Evolutionary conservation across 2,113 vertebrate species (phyloP).

Genomic region (Prietella phreatophila): DNA sequence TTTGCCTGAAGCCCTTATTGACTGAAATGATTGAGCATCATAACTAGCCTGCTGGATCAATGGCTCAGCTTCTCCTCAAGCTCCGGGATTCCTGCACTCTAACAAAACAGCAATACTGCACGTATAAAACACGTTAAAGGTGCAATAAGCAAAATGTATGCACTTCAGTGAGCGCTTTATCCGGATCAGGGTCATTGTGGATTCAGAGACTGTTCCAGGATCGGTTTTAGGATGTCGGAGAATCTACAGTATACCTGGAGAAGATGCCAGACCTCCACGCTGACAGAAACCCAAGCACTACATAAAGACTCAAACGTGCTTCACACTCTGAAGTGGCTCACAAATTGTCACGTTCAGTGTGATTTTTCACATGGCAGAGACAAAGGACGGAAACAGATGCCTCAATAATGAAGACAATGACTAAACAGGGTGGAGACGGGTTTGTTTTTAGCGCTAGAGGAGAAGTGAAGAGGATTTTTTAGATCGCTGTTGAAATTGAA

Average conservation of each 20-base stretch:
- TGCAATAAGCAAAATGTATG: not conserved
- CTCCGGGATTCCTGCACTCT: not conserved
- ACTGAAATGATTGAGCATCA: slow-evolving; percentile 55
- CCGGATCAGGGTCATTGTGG: not conserved
- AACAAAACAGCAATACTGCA: not conserved
- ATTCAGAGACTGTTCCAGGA: not conserved
- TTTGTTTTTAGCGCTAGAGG: not conserved
- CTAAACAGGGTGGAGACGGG: not conserved
- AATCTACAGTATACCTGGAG: not conserved
- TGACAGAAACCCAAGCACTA: not conserved
- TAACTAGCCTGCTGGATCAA: slow-evolving; percentile 45
- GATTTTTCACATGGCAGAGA: slow-evolving; percentile 30
- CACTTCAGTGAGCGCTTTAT: not conserved
- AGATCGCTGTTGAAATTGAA: not conserved
- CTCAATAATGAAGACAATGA: slow-evolving; percentile 15
- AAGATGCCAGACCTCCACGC: not conserved
- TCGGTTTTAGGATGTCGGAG: not conserved
- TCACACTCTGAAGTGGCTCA: not conserved
- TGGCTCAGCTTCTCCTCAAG: not conserved
- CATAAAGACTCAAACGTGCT: not conserved
- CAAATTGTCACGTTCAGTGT: slow-evolving; percentile 6
- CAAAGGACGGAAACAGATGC: slow-evolving; percentile 18
- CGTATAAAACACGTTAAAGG: not conserved
- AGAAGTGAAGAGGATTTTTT: not conserved
- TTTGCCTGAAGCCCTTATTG: slow-evolving; percentile 49